A percentile compares a stretch with the other conserved stretches of the same genome.
Conservation (phyloP, 2,888 invertebrate species). For the Zonitis immaculata region DNA sequence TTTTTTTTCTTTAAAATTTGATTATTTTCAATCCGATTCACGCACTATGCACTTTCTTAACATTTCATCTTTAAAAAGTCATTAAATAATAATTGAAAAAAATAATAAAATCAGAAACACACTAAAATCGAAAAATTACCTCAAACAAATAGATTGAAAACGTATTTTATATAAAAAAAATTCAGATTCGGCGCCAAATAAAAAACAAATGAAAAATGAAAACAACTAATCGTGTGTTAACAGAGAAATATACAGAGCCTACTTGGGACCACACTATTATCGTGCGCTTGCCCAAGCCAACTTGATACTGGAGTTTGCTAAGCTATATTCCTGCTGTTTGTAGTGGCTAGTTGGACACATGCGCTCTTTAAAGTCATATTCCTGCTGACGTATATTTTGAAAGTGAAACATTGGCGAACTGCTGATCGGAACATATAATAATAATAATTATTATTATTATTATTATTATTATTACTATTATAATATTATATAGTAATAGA, state of each 20-base stretch:
- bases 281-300: constrained; percentile 50
- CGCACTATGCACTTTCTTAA: constrained; percentile 35
- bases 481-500: neutral
- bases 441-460: no score
- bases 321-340: constrained; percentile 44
- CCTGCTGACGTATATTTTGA: constrained; percentile 48
- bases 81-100: neutral
- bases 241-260: constrained; percentile 34
- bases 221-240: neutral
- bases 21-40: neutral
- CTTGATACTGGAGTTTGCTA: constrained; percentile 45
- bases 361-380: constrained; percentile 34
- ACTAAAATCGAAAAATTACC: neutral
- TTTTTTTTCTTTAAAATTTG: neutral
- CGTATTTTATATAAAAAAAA: neutral
- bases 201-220: neutral
- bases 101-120: neutral
- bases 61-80: neutral
- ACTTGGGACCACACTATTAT: constrained; percentile 46
- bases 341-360: constrained; percentile 41
- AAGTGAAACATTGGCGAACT: constrained; percentile 47
- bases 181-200: neutral
- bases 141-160: neutral
- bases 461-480: no score
- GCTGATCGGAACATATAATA: neutral